Evolutionary conservation across 2,888 invertebrate species (phyloP), one percentile per base, ranked within the genome.

Genomic region (Tortrix viridana): DNA sequence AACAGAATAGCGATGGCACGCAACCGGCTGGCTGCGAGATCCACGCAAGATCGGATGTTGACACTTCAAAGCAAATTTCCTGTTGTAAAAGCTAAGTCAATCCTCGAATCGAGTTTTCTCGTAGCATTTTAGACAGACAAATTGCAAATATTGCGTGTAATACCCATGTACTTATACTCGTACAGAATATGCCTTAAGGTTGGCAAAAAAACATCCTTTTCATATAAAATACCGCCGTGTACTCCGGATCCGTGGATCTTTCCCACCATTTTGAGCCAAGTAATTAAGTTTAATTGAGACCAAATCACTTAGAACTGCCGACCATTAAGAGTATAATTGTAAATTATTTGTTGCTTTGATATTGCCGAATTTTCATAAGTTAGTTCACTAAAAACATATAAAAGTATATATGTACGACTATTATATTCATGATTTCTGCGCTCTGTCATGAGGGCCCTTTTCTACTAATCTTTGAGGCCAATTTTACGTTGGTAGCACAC

Each of bases 1-100:
- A 85, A 80, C 79, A 72, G 78, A 74, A 76, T 71, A 76, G 77
- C 75, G 72, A 74, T 69, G 73, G 70, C 73, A 26, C 26, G 26
- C 32, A 12, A 32, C 4, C 32, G 12, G 3, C 32, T 71, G 70
- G 69, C 69, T 65, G 20, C 73, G 74, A 65, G 59, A n/a, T n/a
- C 56, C 62, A 66, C 48, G 48, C 37, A 59, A 64, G 44, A 55
- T 60, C 62, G 76, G 75, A 79, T 79, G 76, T 80, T 76, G 74
- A 74, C 74, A 74, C 73, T 74, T 60, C 66, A 71, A 71, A 70
- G 71, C 71, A 70, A 74, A 79, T 70, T 67, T 77, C 74, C 78
- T 75, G 71, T 69, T 70, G 44, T 55, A 66, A 57, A 59, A 59
- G 47, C 38, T 46, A 59, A 50, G 57, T 38, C 20, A 48, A 58